These are phyloP conservation scores for Isaurus tuberculatus DNA, from an alignment of 92 coral and sea anemone genomes.

Conservation along the genomic window DNA sequence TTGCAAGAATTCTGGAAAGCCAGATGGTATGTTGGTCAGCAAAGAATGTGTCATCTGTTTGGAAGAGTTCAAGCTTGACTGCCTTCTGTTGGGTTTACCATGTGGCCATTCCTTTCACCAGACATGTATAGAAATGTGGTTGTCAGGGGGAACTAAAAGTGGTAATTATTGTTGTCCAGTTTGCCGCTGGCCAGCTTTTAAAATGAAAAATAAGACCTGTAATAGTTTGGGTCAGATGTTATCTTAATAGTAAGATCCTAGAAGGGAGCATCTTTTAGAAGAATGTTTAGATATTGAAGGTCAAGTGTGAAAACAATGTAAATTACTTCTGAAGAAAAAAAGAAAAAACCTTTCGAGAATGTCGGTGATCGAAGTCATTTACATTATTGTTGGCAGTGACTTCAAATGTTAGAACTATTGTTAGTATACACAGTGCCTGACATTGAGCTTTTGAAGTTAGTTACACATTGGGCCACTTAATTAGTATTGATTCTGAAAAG, in stretches of 20 bases:
- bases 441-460: too few species aligned
- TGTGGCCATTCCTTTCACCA: constrained; percentile 96
- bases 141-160: constrained; percentile 75
- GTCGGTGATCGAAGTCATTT: too few species aligned
- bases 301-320: too few species aligned
- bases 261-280: background rate
- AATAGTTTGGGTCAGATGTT: constrained; percentile 4
- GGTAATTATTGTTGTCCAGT: constrained; percentile 91
- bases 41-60: constrained; percentile 92
- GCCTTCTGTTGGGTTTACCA: constrained; percentile 83
- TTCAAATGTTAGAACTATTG: too few species aligned
- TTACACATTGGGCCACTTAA: too few species aligned
- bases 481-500: too few species aligned
- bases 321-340: too few species aligned
- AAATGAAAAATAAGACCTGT: constrained; percentile 59
- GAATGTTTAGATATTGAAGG: too few species aligned
- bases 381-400: too few species aligned
- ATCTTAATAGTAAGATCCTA: background rate
- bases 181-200: constrained; percentile 98
- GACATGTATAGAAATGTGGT: constrained; percentile 88
- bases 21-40: constrained; percentile 73
- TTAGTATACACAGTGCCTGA: too few species aligned
- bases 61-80: constrained; percentile 80
- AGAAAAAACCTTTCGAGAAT: too few species aligned
- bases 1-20: constrained; percentile 65